Evolutionary conservation across 1,140 invertebrate genomes (phyloP).

Genomic region (Phymastichus coffea): DNA sequence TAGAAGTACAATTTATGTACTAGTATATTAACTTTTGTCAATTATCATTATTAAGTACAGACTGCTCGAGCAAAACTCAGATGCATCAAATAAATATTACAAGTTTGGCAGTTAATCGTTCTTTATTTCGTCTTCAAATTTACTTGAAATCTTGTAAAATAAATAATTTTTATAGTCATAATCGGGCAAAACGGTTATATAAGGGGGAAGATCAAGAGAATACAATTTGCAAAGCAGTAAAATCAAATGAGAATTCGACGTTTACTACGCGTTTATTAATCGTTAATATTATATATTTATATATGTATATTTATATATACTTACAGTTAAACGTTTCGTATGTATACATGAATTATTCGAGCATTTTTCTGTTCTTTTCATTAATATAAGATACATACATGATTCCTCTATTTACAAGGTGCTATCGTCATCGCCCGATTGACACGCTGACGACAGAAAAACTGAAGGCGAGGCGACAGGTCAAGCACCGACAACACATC

Average conservation of each 20-base stretch:
- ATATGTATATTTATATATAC: constrained; percentile 40
- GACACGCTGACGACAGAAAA: too few relatives aligned
- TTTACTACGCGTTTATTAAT: constrained; percentile 45
- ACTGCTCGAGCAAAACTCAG: too few relatives aligned
- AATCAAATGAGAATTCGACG: constrained; percentile 13
- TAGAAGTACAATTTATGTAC: background rate
- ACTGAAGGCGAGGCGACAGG: too few relatives aligned
- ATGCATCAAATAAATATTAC: constrained; percentile 23
- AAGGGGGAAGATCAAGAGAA: constrained; percentile 17
- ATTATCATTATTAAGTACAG: background rate
- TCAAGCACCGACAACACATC: constrained; percentile 27
- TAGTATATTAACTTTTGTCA: background rate
- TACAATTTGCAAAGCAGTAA: constrained; percentile 18
- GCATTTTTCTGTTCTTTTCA: constrained; percentile 16
- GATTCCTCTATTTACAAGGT: constrained; percentile 28
- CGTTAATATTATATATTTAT: constrained; percentile 45
- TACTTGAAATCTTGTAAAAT: constrained; percentile 23
- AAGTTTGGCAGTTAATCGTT: constrained; percentile 15
- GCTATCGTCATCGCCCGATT: constrained; percentile 13
- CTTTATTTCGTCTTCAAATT: constrained; percentile 20
- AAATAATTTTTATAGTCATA: constrained; percentile 23
- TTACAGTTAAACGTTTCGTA: constrained; percentile 42
- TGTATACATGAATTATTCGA: constrained; percentile 36
- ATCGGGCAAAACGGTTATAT: constrained; percentile 8
- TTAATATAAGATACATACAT: constrained; percentile 28